phyloP scores from a whole-genome alignment of 2,888 invertebrate genomes.

The Drosophila meridiana region DNA sequence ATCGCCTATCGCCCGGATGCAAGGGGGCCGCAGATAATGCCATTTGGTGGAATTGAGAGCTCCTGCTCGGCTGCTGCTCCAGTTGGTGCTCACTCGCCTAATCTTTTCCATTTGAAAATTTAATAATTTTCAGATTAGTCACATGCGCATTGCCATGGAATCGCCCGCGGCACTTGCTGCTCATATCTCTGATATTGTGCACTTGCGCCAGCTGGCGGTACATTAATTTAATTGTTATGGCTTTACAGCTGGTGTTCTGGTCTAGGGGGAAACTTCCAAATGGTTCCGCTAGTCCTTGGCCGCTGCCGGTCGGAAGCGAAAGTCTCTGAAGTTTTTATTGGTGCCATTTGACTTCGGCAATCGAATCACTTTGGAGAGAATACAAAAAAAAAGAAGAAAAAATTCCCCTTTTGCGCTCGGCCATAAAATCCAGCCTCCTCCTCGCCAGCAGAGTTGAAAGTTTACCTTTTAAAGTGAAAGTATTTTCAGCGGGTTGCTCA shows the following conservation, averaged over 20 bases:
- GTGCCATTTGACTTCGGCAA: conserved; percentile 67
- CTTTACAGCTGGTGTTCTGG: conserved; percentile 40
- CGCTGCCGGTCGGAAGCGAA: conserved; percentile 43
- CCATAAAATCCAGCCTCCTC: conserved; percentile 42
- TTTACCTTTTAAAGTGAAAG: conserved; percentile 67
- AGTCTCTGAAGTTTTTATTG: conserved; percentile 70
- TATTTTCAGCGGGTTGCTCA: conserved; percentile 46
- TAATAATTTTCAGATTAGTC: conserved; percentile 14
- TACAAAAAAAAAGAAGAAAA: conserved; percentile 31
- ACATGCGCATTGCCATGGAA: conserved; percentile 2
- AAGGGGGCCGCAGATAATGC: conserved; percentile 11
- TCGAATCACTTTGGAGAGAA: conserved; percentile 61
- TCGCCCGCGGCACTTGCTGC: conserved; percentile 1
- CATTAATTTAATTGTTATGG: conserved; percentile 62
- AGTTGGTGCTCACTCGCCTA: background rate
- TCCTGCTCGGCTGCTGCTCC: background rate
- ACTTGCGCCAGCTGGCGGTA: conserved; percentile 51
- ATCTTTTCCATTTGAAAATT: conserved; percentile 8
- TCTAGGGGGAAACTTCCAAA: conserved; percentile 36
- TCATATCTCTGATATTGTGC: conserved; percentile 44
- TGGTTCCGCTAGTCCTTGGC: conserved; percentile 48
- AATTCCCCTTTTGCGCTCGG: conserved; percentile 41
- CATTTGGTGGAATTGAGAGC: conserved; percentile 5
- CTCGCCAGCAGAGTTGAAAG: conserved; percentile 9
- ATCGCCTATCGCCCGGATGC: conserved; percentile 39